These are phyloP conservation scores for Cyphomyrmex costatus DNA, from an alignment of 1,140 invertebrate genomes.

Conservation along the genomic window DNA sequence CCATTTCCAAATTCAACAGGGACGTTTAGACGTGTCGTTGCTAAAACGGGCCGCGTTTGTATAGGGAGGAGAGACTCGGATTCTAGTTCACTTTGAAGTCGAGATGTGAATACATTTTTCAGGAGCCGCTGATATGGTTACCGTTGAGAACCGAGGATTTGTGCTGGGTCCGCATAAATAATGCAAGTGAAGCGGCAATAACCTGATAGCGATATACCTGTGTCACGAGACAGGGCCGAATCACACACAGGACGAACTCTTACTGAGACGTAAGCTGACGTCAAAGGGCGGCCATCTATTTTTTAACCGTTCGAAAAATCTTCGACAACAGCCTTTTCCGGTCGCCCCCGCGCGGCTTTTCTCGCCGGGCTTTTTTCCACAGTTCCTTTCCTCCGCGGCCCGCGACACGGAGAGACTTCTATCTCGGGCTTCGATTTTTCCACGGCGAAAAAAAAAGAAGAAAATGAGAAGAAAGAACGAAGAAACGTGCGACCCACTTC, in stretches of 20 bases:
- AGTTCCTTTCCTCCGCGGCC: background rate
- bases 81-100: slow-evolving; percentile 28
- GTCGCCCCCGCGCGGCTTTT: background rate
- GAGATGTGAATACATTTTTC: slow-evolving; percentile 46
- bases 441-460: background rate
- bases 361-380: background rate
- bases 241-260: slow-evolving; percentile 16
- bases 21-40: background rate
- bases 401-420: background rate
- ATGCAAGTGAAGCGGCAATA: slow-evolving; percentile 43
- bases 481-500: slow-evolving; percentile 44
- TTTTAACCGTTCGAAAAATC: slow-evolving; percentile 35
- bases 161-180: slow-evolving; percentile 23
- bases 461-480: background rate
- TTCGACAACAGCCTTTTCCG: background rate
- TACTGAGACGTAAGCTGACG: slow-evolving; percentile 39
- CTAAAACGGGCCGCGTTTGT: background rate
- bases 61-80: background rate
- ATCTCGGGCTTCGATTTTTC: slow-evolving; percentile 45
- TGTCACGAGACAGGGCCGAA: slow-evolving; percentile 25
- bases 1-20: background rate
- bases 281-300: slow-evolving; percentile 38
- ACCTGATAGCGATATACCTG: slow-evolving; percentile 48
- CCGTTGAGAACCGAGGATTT: slow-evolving; percentile 26
- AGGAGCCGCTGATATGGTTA: slow-evolving; percentile 42